Evolutionary conservation across 2,797 vertebrate species (phyloP), one percentile per base, ranked within the genome.

Genomic region (Pteronotus mesoamericanus): DNA sequence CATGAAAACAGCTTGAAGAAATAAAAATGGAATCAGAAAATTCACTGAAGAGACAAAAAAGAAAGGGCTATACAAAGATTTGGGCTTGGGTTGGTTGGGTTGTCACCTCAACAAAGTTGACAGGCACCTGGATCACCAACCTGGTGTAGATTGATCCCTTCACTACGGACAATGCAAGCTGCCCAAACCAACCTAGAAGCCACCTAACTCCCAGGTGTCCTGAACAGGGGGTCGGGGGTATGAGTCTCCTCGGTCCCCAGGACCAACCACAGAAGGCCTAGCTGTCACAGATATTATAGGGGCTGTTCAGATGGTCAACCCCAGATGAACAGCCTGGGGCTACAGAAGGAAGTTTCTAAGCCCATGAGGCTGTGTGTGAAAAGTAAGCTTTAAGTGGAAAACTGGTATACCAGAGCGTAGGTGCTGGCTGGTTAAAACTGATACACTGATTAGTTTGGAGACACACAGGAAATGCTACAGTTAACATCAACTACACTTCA

Each of bases 1-100:
- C 55, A 74, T 26, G 53, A 21, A 53, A 92, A 88, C 68, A 89
- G 89, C 15, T 12, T 46, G n/a, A 83, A 51, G 18, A 93, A 79
- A 79, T 78, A n/a, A 66, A 66, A 66, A 59, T 10, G 42, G 57
- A 72, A 51, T 34, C 44, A 92, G 79, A 89, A 61, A 66, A 59
- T 44, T 39, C 53, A 9, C 1, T 0, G 5, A 24, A n/a, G 37
- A 72, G 29, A 61, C 19, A 57, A 8, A 39, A 77, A 78, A 88
- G 64, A n/a, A 39, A n/a, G 78, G 59, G n/a, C 37, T 9, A 12
- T 26, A 37, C 29, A 64, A 79, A 85, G 48, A 55, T 11, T 2
- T 6, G 3, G 57, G 26, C 24, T 37, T 22, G 4, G 26, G 24
- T 15, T 16, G 26, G 12, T 2, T 14, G 18, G 29, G 16, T 1